Evolutionary conservation across 2,888 invertebrate species (phyloP), one percentile per base, ranked within the genome.

Genomic region (Hydroisotoma schaefferi): DNA sequence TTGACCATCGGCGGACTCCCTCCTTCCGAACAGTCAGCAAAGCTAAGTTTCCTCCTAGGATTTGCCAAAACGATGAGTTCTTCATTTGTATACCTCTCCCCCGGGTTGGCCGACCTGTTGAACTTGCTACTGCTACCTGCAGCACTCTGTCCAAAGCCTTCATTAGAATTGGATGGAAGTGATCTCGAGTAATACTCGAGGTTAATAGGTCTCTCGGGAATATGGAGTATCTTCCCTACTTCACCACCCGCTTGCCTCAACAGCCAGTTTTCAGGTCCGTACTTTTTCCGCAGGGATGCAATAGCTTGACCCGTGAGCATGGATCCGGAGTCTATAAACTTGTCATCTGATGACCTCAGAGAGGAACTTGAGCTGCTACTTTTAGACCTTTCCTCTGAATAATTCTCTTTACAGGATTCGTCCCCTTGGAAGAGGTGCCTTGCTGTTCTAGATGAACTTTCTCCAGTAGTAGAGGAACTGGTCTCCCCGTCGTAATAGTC

Each of bases 191-290:
- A 49, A 8, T 28, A 2, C 18, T 49, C 49, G 5, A 25, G 37
- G 28, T 54, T 53, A 28, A 44, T 55, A n/a, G 65, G 65, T 40
- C 57, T 54, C 43, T 62, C 64, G 8, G 68, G 69, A 38, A 72
- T 69, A 43, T 59, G 52, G 18, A 72, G 52, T 8, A 70, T 54
- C 48, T 68, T 69, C 5, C 61, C 65, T 18, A 72, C 62, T 56
- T 70, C 68, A 46, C 59, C 61, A 8, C 70, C 64, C 8, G 67
- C 69, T 18, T 69, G 69, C 26, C 64, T 59, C 8, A 69, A 47
- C 8, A 72, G 62, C 72, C 70, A 72, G 43, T 68, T 60, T 26
- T 72, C 70, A 8, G 66, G 61, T 1, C 72, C 72, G 56, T 69
- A 72, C 25, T 69, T 72, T 26, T 68, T 65, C 15, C 72, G 38